A percentile compares a stretch with the other conserved stretches of the same genome.
These are phyloP conservation scores for Pangasius djambal DNA, from an alignment of 2,797 vertebrate species.

Conservation along the genomic window DNA sequence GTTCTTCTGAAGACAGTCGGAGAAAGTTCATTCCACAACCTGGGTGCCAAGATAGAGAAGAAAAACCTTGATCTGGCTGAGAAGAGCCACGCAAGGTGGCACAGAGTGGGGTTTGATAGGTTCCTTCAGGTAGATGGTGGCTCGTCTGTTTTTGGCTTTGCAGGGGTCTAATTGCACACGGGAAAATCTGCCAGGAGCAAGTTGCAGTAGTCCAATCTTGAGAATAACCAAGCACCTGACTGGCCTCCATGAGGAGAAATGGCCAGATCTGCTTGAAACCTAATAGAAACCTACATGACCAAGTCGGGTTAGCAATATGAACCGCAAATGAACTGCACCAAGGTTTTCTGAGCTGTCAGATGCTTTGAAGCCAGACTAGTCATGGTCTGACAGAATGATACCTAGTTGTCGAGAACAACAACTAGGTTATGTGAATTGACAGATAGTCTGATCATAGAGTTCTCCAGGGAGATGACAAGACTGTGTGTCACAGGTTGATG, in stretches of 20 bases:
- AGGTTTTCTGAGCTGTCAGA: neutral
- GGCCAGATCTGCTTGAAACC: neutral
- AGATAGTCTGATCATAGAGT: neutral
- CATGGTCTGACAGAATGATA: neutral
- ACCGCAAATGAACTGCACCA: neutral
- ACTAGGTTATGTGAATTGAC: neutral
- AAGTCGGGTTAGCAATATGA: neutral
- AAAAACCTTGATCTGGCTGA: neutral
- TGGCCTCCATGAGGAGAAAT: neutral
- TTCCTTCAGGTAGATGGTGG: neutral
- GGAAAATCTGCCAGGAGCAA: neutral
- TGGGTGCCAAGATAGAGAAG: neutral
- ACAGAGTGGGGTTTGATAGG: neutral
- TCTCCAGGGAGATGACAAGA: neutral
- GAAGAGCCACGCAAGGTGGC: neutral
- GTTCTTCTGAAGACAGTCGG: neutral
- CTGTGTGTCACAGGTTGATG: neutral
- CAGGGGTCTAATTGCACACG: slow-evolving; percentile 4
- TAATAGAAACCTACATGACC: neutral
- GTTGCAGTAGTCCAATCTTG: neutral
- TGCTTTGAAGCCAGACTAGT: neutral
- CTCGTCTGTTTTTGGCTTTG: neutral
- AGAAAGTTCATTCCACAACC: too few relatives aligned
- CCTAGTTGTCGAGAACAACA: neutral
- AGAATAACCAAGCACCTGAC: neutral